phyloP scores from a whole-genome alignment of 1,140 invertebrate species.

The Cardiocondyla obscurior region DNA sequence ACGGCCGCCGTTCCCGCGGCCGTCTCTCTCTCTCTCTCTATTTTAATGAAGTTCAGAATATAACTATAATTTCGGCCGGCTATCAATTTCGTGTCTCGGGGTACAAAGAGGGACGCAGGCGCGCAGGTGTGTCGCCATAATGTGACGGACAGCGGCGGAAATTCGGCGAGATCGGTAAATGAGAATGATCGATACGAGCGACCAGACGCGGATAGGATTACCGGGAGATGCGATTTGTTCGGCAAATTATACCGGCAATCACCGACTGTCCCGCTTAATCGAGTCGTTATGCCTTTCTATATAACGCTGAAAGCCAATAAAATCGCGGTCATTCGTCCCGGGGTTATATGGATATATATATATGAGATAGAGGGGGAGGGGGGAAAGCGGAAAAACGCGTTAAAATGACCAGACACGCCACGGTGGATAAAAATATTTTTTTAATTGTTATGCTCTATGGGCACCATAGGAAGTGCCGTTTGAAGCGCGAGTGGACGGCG shows the following conservation, averaged over 20 bases:
- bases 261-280: constrained; percentile 71
- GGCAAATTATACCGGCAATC: constrained; percentile 73
- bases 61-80: constrained; percentile 62
- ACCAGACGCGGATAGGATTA: constrained; percentile 67
- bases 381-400: constrained; percentile 13
- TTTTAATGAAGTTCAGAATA: constrained; percentile 62
- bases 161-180: constrained; percentile 62
- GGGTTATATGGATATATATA: constrained; percentile 53
- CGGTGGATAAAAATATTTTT: constrained; percentile 66
- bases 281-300: constrained; percentile 70
- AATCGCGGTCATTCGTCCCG: constrained; percentile 60
- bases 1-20: not conserved
- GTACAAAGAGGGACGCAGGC: constrained; percentile 42
- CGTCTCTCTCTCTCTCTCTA: not conserved
- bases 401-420: constrained; percentile 55
- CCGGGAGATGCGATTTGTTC: constrained; percentile 67
- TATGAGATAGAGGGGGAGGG: too few relatives aligned
- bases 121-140: constrained; percentile 59
- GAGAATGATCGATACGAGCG: constrained; percentile 67
- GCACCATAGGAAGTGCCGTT: not conserved
- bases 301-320: constrained; percentile 70
- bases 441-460: constrained; percentile 48
- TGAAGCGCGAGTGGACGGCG: not conserved
- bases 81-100: constrained; percentile 59
- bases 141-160: constrained; percentile 50